Base-by-base conservation (phyloP, 2,888 invertebrate species). In the Cephus spinipes region DNA sequence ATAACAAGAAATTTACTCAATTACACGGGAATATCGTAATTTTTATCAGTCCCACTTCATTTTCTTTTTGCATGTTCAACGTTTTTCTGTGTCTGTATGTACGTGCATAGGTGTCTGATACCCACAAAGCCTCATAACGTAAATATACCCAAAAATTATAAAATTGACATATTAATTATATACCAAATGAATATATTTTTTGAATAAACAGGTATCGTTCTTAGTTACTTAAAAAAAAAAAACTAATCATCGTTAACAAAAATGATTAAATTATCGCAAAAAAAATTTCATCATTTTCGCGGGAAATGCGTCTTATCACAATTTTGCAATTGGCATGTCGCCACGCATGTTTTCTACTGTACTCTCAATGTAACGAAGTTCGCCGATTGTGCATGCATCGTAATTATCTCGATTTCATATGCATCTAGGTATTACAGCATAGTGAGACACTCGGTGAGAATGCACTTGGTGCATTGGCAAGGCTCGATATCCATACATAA, bases 331-430 rank as follows among this genome's bases (percentile, higher is more conserved):
- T 82, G 84, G 87, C 86, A 86, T 87, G 87, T 73, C 74, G 85
- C 86, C 85, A 83, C 82, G 86, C 87, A 87, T 86, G 85, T 78
- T 83, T 83, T 73, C 83, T 73, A 80, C 79, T 80, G 81, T 83
- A 81, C 23, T 55, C 40, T 55, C 40, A 55, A 55, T 83, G 75
- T 77, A 69, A 40, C 73, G 74, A 75, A 79, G 33, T 71, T 76
- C 75, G 75, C 79, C 81, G 73, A 81, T 84, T 83, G 36, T 83
- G 87, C 87, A 87, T 87, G 87, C 79, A 75, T 23, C 40, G 15
- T 55, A 55, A 81, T 77, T 81, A 78, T 83, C 81, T 80, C 80
- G 81, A 78, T 78, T 83, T 81, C 77, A 82, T 81, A 84, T 80
- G 81, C 83, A 83, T 78, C 40, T 74, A 55, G 40, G 1, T 75